These are phyloP conservation scores for Dendrolimus punctatus DNA, from an alignment of 1,140 invertebrate species.

Conservation along the genomic window DNA sequence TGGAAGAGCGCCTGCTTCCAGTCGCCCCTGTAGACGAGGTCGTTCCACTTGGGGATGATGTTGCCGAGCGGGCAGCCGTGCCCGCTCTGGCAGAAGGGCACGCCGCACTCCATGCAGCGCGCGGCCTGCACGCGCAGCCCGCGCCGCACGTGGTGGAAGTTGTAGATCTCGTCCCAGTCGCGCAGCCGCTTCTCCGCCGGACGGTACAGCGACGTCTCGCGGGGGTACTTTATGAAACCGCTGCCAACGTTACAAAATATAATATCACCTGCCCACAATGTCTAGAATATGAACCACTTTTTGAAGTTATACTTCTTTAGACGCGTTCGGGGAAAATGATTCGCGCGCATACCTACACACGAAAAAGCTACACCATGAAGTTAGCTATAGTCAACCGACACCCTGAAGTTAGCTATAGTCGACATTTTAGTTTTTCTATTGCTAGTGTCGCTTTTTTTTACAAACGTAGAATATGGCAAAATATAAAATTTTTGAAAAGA, in stretches of 20 bases:
- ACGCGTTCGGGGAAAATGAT: too few species aligned
- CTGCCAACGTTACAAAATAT: conserved; percentile 31
- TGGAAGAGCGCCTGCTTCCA: conserved; percentile 98
- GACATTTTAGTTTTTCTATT: too few species aligned
- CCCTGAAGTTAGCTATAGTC: too few species aligned
- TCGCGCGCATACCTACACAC: too few species aligned
- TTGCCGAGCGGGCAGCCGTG: conserved; percentile 98
- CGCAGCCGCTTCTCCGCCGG: conserved; percentile 86
- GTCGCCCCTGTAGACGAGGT: conserved; percentile 93
- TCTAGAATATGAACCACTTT: too few species aligned
- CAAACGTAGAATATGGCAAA: too few species aligned
- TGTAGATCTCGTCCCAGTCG: conserved; percentile 98
- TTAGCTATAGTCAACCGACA: too few species aligned
- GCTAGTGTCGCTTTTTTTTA: too few species aligned
- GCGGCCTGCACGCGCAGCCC: conserved; percentile 94
- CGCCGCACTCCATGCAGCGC: conserved; percentile 99
- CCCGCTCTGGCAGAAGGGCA: conserved; percentile 97
- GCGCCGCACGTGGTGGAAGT: conserved; percentile 88
- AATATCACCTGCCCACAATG: neutral
- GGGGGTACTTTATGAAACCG: conserved; percentile 96
- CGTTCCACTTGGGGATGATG: conserved; percentile 99
- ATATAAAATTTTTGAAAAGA: too few species aligned
- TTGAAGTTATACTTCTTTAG: too few species aligned
- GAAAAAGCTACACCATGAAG: too few species aligned
- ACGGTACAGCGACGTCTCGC: conserved; percentile 90